A percentile compares a stretch with the other conserved stretches of the same genome.
These are phyloP conservation scores for Trichomycterus rosablanca DNA, from an alignment of 2,113 vertebrate species.

Conservation along the genomic window DNA sequence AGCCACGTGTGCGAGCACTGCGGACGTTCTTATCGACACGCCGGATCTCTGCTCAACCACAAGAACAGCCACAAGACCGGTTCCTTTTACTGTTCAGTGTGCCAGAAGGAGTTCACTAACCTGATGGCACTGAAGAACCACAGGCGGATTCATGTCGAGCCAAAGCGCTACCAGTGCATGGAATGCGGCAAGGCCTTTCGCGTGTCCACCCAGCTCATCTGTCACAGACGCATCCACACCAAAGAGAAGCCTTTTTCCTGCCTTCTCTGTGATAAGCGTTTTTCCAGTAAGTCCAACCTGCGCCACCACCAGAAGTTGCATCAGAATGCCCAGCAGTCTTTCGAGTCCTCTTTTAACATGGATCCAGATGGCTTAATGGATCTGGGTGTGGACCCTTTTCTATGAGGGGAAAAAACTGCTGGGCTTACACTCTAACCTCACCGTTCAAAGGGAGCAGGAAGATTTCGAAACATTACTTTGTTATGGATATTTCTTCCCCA, in stretches of 20 bases:
- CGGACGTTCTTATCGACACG: slow-evolving; percentile 69
- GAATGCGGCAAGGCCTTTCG: slow-evolving; percentile 77
- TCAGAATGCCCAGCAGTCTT: slow-evolving; percentile 63
- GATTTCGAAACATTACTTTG: slow-evolving; percentile 30
- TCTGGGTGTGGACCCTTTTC: slow-evolving; percentile 64
- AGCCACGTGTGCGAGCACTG: slow-evolving; percentile 71
- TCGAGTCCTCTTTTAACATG: slow-evolving; percentile 69
- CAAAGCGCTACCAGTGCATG: slow-evolving; percentile 79
- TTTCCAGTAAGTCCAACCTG: slow-evolving; percentile 74
- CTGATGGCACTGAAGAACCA: slow-evolving; percentile 76
- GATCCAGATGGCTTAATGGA: slow-evolving; percentile 71
- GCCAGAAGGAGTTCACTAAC: slow-evolving; percentile 73
- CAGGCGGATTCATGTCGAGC: slow-evolving; percentile 72
- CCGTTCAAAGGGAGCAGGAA: slow-evolving; percentile 40
- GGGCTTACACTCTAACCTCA: slow-evolving; percentile 6
- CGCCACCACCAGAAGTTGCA: slow-evolving; percentile 80
- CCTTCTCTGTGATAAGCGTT: slow-evolving; percentile 65
- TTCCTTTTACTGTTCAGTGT: slow-evolving; percentile 66
- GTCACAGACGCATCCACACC: slow-evolving; percentile 72
- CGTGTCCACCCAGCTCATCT: slow-evolving; percentile 72
- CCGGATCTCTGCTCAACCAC: slow-evolving; percentile 72
- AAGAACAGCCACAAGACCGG: slow-evolving; percentile 75
- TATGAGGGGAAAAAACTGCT: slow-evolving; percentile 44
- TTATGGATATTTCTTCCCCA: slow-evolving; percentile 40
- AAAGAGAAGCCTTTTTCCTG: slow-evolving; percentile 73